Evolutionary conservation across 2,113 vertebrate genomes (phyloP).

Genomic region (Catharus fuscescens): DNA sequence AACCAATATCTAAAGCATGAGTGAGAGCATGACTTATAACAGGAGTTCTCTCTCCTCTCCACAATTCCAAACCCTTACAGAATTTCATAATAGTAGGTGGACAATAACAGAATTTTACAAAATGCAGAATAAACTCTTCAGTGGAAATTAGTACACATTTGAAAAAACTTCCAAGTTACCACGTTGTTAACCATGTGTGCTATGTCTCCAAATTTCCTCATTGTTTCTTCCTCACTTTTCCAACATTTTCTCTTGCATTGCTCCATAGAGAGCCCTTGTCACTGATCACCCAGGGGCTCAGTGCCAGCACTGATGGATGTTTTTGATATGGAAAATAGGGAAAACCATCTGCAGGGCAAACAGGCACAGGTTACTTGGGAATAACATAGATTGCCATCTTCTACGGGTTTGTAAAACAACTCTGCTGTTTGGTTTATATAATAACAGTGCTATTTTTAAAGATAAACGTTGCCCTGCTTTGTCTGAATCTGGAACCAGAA

Average conservation of each 20-base stretch:
- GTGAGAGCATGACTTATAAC: background rate
- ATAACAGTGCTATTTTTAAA: background rate
- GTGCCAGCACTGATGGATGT: background rate
- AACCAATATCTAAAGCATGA: background rate
- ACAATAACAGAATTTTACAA: background rate
- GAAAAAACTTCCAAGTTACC: background rate
- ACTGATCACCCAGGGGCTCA: background rate
- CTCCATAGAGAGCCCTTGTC: background rate
- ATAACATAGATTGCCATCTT: background rate
- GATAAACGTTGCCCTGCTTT: background rate
- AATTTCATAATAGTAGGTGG: background rate
- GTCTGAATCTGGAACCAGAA: background rate
- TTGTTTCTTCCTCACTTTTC: background rate
- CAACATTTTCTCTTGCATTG: background rate
- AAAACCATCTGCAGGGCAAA: background rate
- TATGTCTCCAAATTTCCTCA: background rate
- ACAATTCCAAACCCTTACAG: background rate
- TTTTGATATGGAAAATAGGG: background rate
- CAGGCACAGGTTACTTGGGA: background rate
- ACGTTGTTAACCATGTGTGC: fast-evolving
- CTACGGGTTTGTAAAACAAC: background rate
- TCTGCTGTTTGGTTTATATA: background rate
- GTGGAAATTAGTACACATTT: background rate
- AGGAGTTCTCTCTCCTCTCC: background rate
- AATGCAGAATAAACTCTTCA: background rate